phyloP scores from a whole-genome alignment of 2,113 vertebrate species.

The Empidonax traillii region DNA sequence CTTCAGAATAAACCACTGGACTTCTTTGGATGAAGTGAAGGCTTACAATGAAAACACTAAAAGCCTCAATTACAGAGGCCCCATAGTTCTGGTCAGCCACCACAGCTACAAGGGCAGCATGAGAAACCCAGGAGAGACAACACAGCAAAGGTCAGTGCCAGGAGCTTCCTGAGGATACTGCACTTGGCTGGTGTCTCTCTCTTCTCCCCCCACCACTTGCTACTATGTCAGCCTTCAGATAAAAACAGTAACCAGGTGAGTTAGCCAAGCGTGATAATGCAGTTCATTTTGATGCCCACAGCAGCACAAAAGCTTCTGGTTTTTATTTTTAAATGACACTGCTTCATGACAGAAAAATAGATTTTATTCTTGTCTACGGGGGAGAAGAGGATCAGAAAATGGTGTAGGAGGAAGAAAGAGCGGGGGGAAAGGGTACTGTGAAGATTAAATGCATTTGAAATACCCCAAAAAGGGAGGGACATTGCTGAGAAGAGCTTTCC shows the following conservation, averaged over 20 bases:
- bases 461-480: neutral
- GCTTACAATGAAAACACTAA: conserved; percentile 25
- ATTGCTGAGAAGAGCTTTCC: neutral
- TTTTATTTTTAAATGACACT: neutral
- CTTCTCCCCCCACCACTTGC: neutral
- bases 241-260: neutral
- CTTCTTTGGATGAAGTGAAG: neutral
- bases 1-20: conserved; percentile 40
- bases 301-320: neutral
- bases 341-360: neutral
- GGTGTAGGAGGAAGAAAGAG: neutral
- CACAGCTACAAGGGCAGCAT: neutral
- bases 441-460: neutral
- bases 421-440: neutral
- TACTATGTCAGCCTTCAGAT: neutral
- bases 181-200: neutral
- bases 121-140: neutral
- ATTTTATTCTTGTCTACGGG: neutral
- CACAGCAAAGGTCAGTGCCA: neutral
- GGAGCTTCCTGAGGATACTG: neutral
- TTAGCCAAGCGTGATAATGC: neutral
- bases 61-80: conserved; percentile 26
- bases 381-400: neutral
- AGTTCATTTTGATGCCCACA: neutral
- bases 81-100: conserved; percentile 13